These are phyloP conservation scores for Podarcis muralis DNA, from an alignment of 2,113 vertebrate genomes.

Conservation along the genomic window DNA sequence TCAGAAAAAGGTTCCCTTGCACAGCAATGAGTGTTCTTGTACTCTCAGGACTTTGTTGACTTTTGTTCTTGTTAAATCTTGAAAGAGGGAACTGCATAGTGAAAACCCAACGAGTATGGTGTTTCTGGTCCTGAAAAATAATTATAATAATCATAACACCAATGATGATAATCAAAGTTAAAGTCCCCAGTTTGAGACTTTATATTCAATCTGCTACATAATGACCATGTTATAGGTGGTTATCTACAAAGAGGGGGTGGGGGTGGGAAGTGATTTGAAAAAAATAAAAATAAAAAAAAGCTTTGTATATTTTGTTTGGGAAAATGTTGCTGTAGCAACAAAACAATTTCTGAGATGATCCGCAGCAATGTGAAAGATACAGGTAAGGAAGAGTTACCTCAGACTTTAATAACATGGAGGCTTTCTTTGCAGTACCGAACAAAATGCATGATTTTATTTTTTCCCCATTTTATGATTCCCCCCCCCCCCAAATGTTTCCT, in stretches of 20 bases:
- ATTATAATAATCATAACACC: neutral
- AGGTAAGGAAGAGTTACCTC: neutral
- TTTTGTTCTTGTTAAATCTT: no score
- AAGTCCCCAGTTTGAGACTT: neutral
- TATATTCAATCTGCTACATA: neutral
- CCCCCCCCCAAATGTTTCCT: neutral
- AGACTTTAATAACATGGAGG: neutral
- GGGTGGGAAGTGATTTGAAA: neutral
- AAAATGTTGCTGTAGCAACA: slow-evolving; percentile 69
- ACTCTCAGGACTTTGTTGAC: no score
- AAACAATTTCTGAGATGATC: slow-evolving; percentile 56
- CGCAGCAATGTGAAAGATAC: slow-evolving; percentile 53
- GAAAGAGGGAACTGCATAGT: no score
- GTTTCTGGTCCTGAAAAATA: neutral
- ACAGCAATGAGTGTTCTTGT: no score
- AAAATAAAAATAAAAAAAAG: neutral
- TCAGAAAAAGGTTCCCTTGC: no score
- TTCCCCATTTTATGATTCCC: neutral
- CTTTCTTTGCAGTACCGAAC: neutral
- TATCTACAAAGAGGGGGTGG: neutral
- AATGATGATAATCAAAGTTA: neutral
- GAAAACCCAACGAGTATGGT: neutral
- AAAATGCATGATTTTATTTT: fast-evolving
- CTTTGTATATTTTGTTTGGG: neutral
- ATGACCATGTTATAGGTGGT: neutral